A percentile compares a stretch with the other conserved stretches of the same genome.
phyloP scores from a whole-genome alignment of 2,113 vertebrate species.

The Coracopsis vasa region DNA sequence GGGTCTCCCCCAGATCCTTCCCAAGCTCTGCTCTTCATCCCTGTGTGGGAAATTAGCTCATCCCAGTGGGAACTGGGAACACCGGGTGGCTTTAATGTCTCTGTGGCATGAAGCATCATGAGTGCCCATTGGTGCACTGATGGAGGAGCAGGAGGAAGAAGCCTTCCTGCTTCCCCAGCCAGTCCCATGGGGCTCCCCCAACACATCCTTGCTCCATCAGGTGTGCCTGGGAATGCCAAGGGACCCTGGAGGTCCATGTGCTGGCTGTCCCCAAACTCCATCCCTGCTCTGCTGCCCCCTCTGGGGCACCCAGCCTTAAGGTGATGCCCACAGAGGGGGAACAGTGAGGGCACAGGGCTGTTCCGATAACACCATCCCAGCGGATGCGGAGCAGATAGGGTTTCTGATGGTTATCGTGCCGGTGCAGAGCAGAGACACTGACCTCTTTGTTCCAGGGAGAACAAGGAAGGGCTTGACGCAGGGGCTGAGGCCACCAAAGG shows the following conservation, averaged over 20 bases:
- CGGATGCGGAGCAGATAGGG: slow-evolving; percentile 64
- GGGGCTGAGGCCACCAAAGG: neutral
- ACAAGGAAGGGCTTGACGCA: slow-evolving; percentile 46
- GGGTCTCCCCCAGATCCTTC: neutral
- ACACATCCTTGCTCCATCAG: neutral
- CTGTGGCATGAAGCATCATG: rapidly evolving
- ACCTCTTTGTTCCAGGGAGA: slow-evolving; percentile 75
- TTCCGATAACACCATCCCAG: neutral
- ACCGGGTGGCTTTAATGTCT: neutral
- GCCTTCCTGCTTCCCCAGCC: rapidly evolving
- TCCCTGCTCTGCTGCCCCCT: neutral
- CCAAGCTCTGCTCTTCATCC: neutral
- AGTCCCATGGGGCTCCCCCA: neutral
- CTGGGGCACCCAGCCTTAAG: rapidly evolving
- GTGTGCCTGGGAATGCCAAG: neutral
- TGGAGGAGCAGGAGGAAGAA: neutral
- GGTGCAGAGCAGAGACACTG: slow-evolving; percentile 46
- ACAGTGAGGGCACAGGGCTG: neutral
- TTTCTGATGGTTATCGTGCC: slow-evolving; percentile 74
- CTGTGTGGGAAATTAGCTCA: neutral
- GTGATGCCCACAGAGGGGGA: neutral
- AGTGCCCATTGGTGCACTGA: neutral
- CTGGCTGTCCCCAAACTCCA: rapidly evolving
- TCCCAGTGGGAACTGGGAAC: neutral
- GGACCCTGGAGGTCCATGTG: rapidly evolving